These are phyloP conservation scores for Lysandra coridon DNA, from an alignment of 2,888 invertebrate species.

Conservation along the genomic window DNA sequence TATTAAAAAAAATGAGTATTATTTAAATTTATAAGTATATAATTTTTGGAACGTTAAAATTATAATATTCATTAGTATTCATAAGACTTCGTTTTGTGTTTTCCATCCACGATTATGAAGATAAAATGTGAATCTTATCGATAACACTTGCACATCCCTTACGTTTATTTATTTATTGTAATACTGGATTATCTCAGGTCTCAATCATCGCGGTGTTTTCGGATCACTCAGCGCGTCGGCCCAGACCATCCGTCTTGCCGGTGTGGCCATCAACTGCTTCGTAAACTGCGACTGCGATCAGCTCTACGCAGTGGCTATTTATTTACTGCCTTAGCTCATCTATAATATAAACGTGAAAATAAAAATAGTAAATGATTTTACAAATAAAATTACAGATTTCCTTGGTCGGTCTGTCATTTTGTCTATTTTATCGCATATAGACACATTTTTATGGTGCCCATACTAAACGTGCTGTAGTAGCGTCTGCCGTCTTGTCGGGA, in stretches of 20 bases:
- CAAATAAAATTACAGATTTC: neutral
- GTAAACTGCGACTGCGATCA: neutral
- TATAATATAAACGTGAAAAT: no score
- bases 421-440: no score
- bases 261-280: neutral
- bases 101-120: no score
- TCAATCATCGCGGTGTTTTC: slow-evolving; percentile 73
- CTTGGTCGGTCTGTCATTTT: neutral
- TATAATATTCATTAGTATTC: no score
- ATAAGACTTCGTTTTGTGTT: no score
- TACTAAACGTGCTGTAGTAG: no score
- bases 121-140: neutral
- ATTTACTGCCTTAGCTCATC: neutral
- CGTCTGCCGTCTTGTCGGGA: no score
- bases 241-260: slow-evolving; percentile 67
- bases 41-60: no score
- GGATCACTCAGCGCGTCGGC: slow-evolving; percentile 62
- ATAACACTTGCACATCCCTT: slow-evolving; percentile 46
- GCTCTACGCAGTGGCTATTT: neutral
- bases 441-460: no score
- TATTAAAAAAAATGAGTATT: no score
- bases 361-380: no score
- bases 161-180: slow-evolving; percentile 70
- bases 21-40: no score
- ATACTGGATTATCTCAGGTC: slow-evolving; percentile 72